Base-by-base conservation (phyloP, 2,888 invertebrate genomes). In the Tachina fera region DNA sequence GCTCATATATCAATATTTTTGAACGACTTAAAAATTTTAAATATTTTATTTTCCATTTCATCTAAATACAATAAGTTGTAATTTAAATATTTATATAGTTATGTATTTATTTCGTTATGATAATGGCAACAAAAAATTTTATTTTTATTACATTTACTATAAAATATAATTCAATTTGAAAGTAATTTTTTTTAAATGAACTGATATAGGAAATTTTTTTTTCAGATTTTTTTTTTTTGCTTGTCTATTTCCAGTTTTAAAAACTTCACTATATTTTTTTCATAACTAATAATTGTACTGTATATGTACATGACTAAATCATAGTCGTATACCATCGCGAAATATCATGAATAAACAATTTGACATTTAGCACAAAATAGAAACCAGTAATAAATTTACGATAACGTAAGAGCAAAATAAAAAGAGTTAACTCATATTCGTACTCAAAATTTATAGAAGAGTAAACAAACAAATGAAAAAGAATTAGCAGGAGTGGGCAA, bases 321-420 rank as follows among this genome's bases (percentile, higher is more conserved):
- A 13, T 31, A 31, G 51, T 51, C 68, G 16, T 49, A 65, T 45
- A 45, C 51, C 80, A 81, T 22, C 67, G 43, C 60, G 14, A 43
- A 61, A 51, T 60, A 82, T 70, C 75, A 82, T 82, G 81, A 82
- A 82, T 82, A 82, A 82, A 82, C 75, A 75, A 75, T 82, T 82
- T 75, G 68, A 75, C 75, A 82, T 70, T 82, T 82, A 75, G 51
- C 65, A 75, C 61, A 75, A 75, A 82, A 82, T 61, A 75, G 41
- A 68, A 70, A 63, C 56, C 68, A 82, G 81, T 22, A 53, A 68
- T 60, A 75, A 82, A 68, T 74, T 80, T 74, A 43, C 31, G 41
- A 67, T 10, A 49, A 58, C 9, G 43, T 9, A 39, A 53, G 3
- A 22, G n/a, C 2, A n/a, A 19, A 13, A 53, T 74, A 70, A 78